Evolutionary conservation across 2,113 vertebrate genomes (phyloP), one percentile per base, ranked within the genome.

Genomic region (Hippotragus niger): DNA sequence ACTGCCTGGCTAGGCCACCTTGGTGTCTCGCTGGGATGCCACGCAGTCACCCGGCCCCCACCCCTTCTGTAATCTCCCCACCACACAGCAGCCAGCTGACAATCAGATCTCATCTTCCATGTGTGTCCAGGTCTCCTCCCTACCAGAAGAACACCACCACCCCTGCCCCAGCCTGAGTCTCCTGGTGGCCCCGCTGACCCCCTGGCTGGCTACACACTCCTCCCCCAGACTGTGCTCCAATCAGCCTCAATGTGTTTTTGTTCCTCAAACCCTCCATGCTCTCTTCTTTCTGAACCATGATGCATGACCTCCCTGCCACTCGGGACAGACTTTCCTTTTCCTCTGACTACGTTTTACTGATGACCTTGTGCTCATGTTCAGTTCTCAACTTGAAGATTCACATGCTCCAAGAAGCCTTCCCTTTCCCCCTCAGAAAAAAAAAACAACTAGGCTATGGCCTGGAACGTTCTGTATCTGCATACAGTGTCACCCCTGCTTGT

Each of bases 121-220:
- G 27, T 36, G 10, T 25, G 23, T 6, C 40, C 23, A 47, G 9
- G 52, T 29, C 11, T 9, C 29, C 15, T 40, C 21, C 36, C 12
- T 5, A 0, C 4, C 27, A 84, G 81, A 58, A 23, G 76, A 64
- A 9, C 43, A 71, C 40, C 7, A 40, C 9, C 12, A 27, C 16
- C 25, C 33, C 43, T 8, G 1, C 5, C 25, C 25, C 0, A 7
- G 43, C n/a, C 10, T 82, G 25, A 12, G 36, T 36, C 33, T 29
- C 15, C 67, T 5, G 6, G 6, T 2, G 7, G 9, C 23, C 25
- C 29, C 1, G 0, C 9, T 16, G 14, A 13, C 2, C 17, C 81
- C 33, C 58, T 40, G 58, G 43, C 17, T 33, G 3, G 4, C 62
- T 45, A 27, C 50, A 43, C 11, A 17, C 58, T 55, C 81, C 21